These are phyloP conservation scores for Hiodon tergisus DNA, from an alignment of 2,113 vertebrate genomes.

Conservation along the genomic window DNA sequence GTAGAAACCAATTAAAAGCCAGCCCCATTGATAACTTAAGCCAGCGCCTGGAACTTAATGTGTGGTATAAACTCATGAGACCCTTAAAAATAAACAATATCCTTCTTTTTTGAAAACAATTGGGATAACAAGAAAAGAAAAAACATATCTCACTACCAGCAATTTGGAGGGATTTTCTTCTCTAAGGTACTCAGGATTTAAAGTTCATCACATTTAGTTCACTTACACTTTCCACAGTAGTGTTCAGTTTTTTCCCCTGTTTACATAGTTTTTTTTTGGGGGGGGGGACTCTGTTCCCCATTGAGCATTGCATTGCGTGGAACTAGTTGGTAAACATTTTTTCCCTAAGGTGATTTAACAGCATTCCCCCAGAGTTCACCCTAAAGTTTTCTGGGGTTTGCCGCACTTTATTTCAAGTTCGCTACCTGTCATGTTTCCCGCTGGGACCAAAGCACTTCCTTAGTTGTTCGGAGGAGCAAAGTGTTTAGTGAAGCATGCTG, in stretches of 20 bases:
- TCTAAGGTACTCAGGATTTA: not conserved
- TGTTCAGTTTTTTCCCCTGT: not conserved
- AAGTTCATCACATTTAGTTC: not conserved
- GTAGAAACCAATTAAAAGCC: constrained; percentile 27
- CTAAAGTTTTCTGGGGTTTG: not conserved
- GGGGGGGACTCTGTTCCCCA: not conserved
- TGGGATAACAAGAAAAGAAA: not conserved
- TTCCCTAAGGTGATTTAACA: not conserved
- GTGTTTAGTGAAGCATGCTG: constrained; percentile 2
- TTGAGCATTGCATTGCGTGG: not conserved
- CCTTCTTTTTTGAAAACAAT: not conserved
- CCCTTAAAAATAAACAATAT: not conserved
- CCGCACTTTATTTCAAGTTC: not conserved
- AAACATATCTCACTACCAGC: not conserved
- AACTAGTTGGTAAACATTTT: no score
- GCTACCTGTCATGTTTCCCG: not conserved
- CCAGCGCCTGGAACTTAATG: not conserved
- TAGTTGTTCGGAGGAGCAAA: not conserved
- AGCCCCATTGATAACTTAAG: not conserved
- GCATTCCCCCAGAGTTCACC: not conserved
- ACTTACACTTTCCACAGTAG: not conserved
- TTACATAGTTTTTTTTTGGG: not conserved
- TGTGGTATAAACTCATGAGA: constrained; percentile 8
- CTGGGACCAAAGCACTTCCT: not conserved
- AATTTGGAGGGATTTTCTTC: not conserved